Evolutionary conservation across 2,113 vertebrate species (phyloP).

Genomic region (Sterrhoptilus dennistouni): DNA sequence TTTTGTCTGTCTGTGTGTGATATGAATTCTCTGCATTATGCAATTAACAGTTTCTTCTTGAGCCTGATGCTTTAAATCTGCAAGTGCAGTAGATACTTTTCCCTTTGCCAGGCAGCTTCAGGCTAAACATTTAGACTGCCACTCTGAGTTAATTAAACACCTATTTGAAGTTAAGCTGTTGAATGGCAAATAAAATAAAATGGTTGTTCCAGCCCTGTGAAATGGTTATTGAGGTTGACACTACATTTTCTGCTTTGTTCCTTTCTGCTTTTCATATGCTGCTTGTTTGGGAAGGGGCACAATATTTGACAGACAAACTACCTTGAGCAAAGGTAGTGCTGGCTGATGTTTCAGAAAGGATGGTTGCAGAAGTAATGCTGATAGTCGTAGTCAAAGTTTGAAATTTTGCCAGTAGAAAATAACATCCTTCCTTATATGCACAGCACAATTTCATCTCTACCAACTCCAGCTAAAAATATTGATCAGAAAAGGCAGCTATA

Average conservation of each 20-base stretch:
- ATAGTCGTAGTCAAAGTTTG: not conserved
- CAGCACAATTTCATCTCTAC: not conserved
- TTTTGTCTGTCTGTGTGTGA: not conserved
- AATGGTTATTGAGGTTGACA: conserved; percentile 18
- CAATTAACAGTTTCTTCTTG: conserved; percentile 27
- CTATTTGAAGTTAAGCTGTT: conserved; percentile 63
- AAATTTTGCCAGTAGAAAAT: not conserved
- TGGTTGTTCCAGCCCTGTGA: not conserved
- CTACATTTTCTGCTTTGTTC: not conserved
- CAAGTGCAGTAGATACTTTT: conserved; percentile 3
- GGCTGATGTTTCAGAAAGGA: not conserved
- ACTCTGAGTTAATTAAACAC: conserved; percentile 71
- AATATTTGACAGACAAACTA: not conserved
- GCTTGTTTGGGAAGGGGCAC: not conserved
- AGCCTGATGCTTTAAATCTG: conserved; percentile 10
- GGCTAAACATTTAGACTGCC: conserved; percentile 54
- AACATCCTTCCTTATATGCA: not conserved
- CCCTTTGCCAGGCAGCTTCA: conserved; percentile 43
- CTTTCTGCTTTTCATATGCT: not conserved
- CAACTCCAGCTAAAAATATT: not conserved
- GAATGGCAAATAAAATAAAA: conserved; percentile 58
- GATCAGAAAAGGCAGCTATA: not conserved
- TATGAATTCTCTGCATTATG: not conserved
- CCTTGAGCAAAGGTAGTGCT: conserved; percentile 1
- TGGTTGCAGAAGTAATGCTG: not conserved